These are phyloP conservation scores for Diploscapter pachys DNA, from an alignment of 1,140 invertebrate species.

Conservation along the genomic window DNA sequence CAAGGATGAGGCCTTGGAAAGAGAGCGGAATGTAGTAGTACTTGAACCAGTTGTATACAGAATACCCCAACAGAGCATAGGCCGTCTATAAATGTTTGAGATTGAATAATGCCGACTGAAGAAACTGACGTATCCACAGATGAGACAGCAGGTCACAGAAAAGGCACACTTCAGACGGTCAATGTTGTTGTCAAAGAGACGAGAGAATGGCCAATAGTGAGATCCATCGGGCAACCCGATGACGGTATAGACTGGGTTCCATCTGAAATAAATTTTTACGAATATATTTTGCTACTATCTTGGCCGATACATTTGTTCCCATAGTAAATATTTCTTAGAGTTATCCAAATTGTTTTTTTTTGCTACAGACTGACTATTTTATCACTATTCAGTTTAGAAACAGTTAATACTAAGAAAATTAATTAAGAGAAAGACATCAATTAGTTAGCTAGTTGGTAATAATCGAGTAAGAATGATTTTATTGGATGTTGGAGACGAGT, in stretches of 20 bases:
- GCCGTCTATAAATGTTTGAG: constrained; percentile 33
- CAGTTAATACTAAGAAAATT: too few species aligned
- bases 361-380: too few species aligned
- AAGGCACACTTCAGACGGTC: constrained; percentile 47
- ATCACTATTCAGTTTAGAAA: too few species aligned
- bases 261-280: constrained; percentile 25
- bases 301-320: too few species aligned
- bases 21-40: constrained; percentile 59
- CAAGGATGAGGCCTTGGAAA: constrained; percentile 56
- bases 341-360: too few species aligned
- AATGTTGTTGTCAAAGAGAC: constrained; percentile 41
- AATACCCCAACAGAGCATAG: constrained; percentile 43
- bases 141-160: constrained; percentile 29
- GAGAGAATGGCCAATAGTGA: constrained; percentile 48
- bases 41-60: constrained; percentile 48
- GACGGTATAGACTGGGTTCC: constrained; percentile 43
- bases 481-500: too few species aligned
- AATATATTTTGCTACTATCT: too few species aligned
- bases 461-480: too few species aligned
- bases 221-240: constrained; percentile 45
- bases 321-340: neutral
- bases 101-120: neutral
- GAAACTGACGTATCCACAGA: constrained; percentile 39
- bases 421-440: too few species aligned
- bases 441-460: too few species aligned